Base-by-base conservation (phyloP, 2,797 vertebrate species). In the Micropoecilia bifurca region DNA sequence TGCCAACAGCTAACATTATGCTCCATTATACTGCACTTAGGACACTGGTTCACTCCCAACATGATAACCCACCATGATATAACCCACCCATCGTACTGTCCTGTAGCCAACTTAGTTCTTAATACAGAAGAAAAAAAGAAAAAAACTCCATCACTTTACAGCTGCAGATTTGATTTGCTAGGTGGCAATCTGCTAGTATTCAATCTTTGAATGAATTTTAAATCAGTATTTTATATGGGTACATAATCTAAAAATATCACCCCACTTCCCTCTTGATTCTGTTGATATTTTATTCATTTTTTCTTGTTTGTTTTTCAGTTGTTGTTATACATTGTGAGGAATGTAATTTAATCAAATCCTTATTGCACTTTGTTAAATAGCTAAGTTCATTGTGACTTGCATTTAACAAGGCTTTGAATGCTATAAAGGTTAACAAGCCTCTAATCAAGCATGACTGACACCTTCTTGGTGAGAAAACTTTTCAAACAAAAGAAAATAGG, bases 361-460 rank as follows among this genome's bases (percentile, higher is more conserved):
- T 36, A 8, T 66, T 25, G 20, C 4, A 50, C 22, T 1, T 39
- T 76, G 25, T 50, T 61, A 20, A 53, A 53, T n/a, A 50, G 33
- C 20, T 25, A 43, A 57, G 39, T 59, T 75, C 73, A 20, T 59
- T 59, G 13, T 59, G 53, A 50, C 45, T 76, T 66, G 48, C 39
- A 72, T 55, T 73, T 46, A 66, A 76, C 43, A 33, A 73, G 50
- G 48, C 7, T 73, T 20, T 63, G 25, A 12, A 33, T 12, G 3
- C 8, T 9, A 25, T 53, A 59, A 81, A 75, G 63, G 79, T 73
- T 77, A 78, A 80, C 63, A 76, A 79, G 75, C 9, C 30, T 78
- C 75, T 22, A 57, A 76, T 83, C 48, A 71, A 47, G 53, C 61
- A 14, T 73, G 78, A 78, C 66, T 79, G 75, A 80, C 80, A 73